phyloP scores from a whole-genome alignment of 1,140 invertebrate genomes.

The Pomacea maculata region DNA sequence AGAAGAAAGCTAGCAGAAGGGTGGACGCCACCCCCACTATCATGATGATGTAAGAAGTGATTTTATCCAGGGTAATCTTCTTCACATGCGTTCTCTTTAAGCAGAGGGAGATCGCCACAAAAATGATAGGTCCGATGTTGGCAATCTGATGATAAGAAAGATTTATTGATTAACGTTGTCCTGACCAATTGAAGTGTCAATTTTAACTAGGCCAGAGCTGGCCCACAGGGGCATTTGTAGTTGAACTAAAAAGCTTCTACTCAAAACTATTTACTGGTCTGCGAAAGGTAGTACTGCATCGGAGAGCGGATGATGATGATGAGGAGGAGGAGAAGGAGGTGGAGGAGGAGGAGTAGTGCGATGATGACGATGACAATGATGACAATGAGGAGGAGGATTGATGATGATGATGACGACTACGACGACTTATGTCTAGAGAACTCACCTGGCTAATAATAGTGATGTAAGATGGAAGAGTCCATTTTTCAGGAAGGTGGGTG shows the following conservation, averaged over 20 bases:
- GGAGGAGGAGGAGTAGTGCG: neutral
- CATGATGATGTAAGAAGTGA: constrained; percentile 76
- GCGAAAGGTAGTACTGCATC: neutral
- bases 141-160: constrained; percentile 74
- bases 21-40: constrained; percentile 73
- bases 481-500: constrained; percentile 80
- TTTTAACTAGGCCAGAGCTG: neutral
- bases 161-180: neutral
- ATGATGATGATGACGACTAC: neutral
- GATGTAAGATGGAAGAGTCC: constrained; percentile 75
- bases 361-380: neutral
- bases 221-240: neutral
- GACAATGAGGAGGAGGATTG: neutral
- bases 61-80: constrained; percentile 48
- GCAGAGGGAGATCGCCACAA: constrained; percentile 69
- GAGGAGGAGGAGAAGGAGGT: neutral
- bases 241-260: neutral
- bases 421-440: neutral
- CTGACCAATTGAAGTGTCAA: neutral
- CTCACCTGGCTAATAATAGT: neutral
- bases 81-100: constrained; percentile 44
- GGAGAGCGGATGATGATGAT: neutral
- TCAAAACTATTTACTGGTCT: neutral
- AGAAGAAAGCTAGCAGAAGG: constrained; percentile 77
- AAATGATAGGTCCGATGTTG: constrained; percentile 82